phyloP scores from a whole-genome alignment of 2,797 vertebrate species.

The Schizopygopsis pylzovi region DNA sequence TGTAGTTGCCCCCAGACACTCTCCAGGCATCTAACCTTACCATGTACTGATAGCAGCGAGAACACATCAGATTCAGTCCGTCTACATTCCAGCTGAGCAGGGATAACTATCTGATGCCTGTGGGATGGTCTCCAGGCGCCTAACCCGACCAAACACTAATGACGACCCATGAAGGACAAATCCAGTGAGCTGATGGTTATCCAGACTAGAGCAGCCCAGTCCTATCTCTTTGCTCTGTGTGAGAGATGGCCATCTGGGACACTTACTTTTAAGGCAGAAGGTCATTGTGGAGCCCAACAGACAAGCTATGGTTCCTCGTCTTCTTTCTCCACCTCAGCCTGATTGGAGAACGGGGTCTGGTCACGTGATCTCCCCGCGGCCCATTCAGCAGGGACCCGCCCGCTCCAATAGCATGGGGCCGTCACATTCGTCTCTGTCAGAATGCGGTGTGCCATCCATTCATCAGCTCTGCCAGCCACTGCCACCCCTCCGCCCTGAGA shows the following conservation, averaged over 20 bases:
- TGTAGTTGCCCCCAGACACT: constrained; percentile 35
- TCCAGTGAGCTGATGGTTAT: constrained; percentile 58
- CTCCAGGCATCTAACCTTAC: constrained; percentile 38
- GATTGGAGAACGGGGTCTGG: constrained; percentile 61
- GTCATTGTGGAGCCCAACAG: constrained; percentile 39
- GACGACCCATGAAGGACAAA: constrained; percentile 57
- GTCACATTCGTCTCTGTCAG: constrained; percentile 90
- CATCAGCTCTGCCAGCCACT: constrained; percentile 84
- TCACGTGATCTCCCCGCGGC: constrained; percentile 72
- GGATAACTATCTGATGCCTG: constrained; percentile 42
- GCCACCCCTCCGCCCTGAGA: constrained; percentile 78
- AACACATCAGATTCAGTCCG: constrained; percentile 41
- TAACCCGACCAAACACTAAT: constrained; percentile 54
- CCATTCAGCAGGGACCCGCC: constrained; percentile 64
- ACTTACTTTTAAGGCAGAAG: constrained; percentile 38
- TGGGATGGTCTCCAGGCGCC: constrained; percentile 42
- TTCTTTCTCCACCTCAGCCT: constrained; percentile 40
- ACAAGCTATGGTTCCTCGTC: constrained; percentile 24
- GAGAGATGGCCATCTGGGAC: constrained; percentile 50
- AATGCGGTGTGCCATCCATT: constrained; percentile 77
- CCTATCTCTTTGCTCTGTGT: constrained; percentile 47
- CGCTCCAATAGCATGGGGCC: constrained; percentile 73
- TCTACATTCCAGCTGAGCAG: constrained; percentile 35
- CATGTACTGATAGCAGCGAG: constrained; percentile 36
- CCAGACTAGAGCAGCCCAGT: constrained; percentile 48